Percentiles rank a stretch among this genome's conserved stretches.
phyloP scores from a whole-genome alignment of 2,888 invertebrate genomes.

The Limnephilus marmoratus region DNA sequence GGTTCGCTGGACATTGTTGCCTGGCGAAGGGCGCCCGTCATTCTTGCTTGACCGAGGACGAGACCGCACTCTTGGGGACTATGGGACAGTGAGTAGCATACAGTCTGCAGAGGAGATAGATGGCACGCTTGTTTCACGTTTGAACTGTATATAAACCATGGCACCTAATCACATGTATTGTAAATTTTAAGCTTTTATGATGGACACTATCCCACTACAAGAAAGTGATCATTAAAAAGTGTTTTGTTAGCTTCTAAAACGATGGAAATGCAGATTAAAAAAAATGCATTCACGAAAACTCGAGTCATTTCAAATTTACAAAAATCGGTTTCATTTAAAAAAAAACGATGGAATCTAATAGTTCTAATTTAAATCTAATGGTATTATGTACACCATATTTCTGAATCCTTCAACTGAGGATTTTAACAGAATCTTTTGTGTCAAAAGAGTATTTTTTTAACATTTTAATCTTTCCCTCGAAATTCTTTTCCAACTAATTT shows the following conservation, averaged over 20 bases:
- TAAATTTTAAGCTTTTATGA: background rate
- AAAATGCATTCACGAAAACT: background rate
- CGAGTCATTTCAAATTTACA: no score
- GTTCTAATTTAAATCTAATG: no score
- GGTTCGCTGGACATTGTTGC: background rate
- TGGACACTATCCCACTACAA: background rate
- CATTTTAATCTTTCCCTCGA: no score
- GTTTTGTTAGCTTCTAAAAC: background rate
- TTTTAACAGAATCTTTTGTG: no score
- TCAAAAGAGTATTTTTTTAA: no score
- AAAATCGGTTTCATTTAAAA: no score
- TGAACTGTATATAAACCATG: conserved; percentile 29
- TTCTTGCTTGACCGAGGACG: background rate
- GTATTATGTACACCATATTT: no score
- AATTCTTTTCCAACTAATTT: background rate
- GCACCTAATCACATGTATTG: background rate
- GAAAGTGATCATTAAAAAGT: background rate
- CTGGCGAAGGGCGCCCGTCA: background rate
- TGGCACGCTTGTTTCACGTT: conserved; percentile 43
- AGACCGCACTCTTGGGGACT: background rate
- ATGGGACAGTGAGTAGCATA: conserved; percentile 26
- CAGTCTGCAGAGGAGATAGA: background rate
- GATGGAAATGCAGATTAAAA: background rate
- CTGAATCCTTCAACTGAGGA: no score
- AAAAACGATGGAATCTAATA: no score